These are phyloP conservation scores for Actinopyga echinites DNA, from an alignment of 53 echinoderm and acorn worm genomes.

Conservation along the genomic window DNA sequence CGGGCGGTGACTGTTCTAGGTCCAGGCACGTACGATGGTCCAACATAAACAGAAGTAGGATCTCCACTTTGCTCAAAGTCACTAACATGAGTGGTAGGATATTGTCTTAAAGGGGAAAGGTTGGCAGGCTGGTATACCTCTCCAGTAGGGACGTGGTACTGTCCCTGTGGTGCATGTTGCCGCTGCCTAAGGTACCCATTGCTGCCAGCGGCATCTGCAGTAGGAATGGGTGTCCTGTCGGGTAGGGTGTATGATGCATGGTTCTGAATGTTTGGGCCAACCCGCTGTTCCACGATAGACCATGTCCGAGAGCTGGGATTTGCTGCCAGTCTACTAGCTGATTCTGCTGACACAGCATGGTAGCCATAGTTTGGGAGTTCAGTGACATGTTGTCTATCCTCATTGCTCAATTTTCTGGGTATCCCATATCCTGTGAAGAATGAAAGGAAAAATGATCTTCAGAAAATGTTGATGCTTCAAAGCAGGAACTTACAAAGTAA, in stretches of 20 bases:
- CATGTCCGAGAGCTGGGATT: constrained; percentile 12
- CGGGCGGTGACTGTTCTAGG: background rate
- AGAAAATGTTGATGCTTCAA: too few relatives aligned
- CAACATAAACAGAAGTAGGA: background rate
- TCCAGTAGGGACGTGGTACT: constrained; percentile 24
- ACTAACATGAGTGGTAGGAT: background rate
- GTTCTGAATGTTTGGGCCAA: background rate
- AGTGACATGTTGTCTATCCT: background rate
- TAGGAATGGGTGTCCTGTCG: constrained; percentile 9
- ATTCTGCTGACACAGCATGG: background rate
- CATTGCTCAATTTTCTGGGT: background rate
- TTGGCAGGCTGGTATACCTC: background rate
- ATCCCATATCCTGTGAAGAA: background rate
- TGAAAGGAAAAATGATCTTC: too few relatives aligned
- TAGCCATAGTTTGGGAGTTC: constrained; percentile 14
- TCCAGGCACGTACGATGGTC: background rate
- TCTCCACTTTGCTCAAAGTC: background rate
- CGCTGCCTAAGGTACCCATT: constrained; percentile 17
- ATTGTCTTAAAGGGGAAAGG: constrained; percentile 1
- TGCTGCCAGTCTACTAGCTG: background rate
- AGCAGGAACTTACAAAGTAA: too few relatives aligned
- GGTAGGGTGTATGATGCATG: constrained; percentile 16
- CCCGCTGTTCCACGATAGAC: constrained; percentile 9
- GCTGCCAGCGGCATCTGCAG: background rate
- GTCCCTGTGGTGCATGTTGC: constrained; percentile 11